phyloP scores from a whole-genome alignment of 2,888 invertebrate species.

The Papilio protenor region DNA sequence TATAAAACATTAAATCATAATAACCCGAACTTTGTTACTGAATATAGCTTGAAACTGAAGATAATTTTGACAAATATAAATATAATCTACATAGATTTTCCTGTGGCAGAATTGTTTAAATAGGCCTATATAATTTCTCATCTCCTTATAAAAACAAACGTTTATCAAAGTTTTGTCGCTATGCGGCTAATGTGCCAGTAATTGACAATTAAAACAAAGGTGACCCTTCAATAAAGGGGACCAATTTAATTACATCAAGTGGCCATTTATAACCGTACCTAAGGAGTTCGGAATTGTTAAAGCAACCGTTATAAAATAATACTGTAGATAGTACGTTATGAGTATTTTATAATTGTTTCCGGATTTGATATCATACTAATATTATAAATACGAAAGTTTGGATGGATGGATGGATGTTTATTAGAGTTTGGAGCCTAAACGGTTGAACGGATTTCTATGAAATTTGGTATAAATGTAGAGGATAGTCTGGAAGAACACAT shows the following conservation, averaged over 20 bases:
- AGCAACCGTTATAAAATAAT: neutral
- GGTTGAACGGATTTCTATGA: no score
- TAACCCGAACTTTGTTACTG: no score
- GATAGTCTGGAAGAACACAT: no score
- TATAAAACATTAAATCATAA: no score
- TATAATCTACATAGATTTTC: no score
- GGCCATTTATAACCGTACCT: neutral
- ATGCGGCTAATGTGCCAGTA: neutral
- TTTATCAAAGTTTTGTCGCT: neutral
- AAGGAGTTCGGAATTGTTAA: constrained; percentile 9
- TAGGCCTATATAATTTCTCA: neutral
- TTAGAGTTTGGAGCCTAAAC: no score
- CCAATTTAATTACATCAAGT: constrained; percentile 26
- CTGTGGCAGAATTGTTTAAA: neutral
- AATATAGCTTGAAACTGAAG: neutral
- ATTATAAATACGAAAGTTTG: no score
- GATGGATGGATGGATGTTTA: no score
- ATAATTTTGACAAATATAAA: no score
- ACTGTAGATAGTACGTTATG: neutral
- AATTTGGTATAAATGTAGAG: no score
- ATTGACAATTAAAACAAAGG: constrained; percentile 18
- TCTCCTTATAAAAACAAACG: neutral
- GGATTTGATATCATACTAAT: no score
- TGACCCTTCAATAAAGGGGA: constrained; percentile 19
- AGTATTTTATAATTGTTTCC: constrained; percentile 4